phyloP scores from a whole-genome alignment of 1,140 invertebrate genomes.

The Cryptotermes secundus region DNA sequence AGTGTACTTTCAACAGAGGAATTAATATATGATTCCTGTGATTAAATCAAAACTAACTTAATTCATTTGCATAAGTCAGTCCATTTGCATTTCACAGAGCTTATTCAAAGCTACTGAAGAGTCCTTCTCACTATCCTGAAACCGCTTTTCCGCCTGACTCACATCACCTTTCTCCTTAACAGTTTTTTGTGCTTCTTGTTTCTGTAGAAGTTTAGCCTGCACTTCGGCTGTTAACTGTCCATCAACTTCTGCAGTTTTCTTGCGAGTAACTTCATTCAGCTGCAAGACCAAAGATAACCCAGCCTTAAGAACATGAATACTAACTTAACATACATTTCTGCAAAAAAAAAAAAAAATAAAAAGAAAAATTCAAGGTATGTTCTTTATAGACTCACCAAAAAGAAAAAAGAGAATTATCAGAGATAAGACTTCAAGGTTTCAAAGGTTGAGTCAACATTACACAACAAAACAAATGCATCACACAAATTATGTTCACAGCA shows the following conservation, averaged over 20 bases:
- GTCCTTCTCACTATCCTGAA: background rate
- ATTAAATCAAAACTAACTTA: background rate
- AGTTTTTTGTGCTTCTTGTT: constrained; percentile 22
- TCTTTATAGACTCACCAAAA: background rate
- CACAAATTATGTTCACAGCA: background rate
- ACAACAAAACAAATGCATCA: background rate
- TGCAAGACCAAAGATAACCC: constrained; percentile 1
- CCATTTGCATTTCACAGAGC: constrained; percentile 24
- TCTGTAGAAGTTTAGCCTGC: constrained; percentile 32
- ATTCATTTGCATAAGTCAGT: background rate
- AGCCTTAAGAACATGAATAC: background rate
- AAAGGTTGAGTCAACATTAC: background rate
- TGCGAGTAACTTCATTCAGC: constrained; percentile 37
- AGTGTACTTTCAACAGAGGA: background rate
- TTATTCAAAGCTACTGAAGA: constrained; percentile 11
- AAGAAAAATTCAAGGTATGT: no score
- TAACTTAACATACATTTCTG: background rate
- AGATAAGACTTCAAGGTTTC: background rate
- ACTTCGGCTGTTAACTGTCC: constrained; percentile 41
- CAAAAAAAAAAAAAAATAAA: no score
- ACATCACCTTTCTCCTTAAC: background rate
- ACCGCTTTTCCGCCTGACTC: background rate
- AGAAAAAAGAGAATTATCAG: background rate
- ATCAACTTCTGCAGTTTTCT: constrained; percentile 43
- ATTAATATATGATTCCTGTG: background rate